These are phyloP conservation scores for Papilio polytes DNA, from an alignment of 1,140 invertebrate genomes.

Conservation along the genomic window DNA sequence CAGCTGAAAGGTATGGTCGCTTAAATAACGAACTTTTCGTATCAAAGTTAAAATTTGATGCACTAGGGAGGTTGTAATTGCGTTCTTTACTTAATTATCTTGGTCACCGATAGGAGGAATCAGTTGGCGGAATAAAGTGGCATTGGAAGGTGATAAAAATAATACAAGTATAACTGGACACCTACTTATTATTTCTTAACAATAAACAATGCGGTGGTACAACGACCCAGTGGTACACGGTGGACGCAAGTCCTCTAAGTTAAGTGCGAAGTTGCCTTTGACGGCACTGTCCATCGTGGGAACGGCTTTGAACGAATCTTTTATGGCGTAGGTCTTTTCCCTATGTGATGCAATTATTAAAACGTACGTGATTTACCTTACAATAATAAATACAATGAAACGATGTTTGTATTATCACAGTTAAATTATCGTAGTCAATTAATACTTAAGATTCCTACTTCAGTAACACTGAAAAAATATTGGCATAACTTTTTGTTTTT, in stretches of 20 bases:
- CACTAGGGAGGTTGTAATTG: too few species aligned
- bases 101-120: neutral
- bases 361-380: constrained; percentile 3
- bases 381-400: neutral
- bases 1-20: neutral
- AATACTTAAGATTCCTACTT: neutral
- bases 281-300: constrained; percentile 14
- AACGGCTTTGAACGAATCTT: constrained; percentile 1
- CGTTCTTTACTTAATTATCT: too few species aligned
- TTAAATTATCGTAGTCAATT: neutral
- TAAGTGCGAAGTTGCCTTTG: neutral
- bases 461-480: too few species aligned
- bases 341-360: constrained; percentile 1
- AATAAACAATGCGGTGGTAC: constrained; percentile 12
- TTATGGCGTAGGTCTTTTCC: constrained; percentile 6
- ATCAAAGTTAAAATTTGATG: too few species aligned
- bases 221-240: neutral
- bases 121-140: neutral
- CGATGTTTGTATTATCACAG: neutral
- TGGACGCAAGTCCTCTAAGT: neutral
- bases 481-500: too few species aligned
- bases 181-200: neutral
- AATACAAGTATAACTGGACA: neutral
- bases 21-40: too few species aligned
- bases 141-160: neutral